These are phyloP conservation scores for Crocodylus rhombifer DNA, from an alignment of 2,797 vertebrate species.

Conservation along the genomic window DNA sequence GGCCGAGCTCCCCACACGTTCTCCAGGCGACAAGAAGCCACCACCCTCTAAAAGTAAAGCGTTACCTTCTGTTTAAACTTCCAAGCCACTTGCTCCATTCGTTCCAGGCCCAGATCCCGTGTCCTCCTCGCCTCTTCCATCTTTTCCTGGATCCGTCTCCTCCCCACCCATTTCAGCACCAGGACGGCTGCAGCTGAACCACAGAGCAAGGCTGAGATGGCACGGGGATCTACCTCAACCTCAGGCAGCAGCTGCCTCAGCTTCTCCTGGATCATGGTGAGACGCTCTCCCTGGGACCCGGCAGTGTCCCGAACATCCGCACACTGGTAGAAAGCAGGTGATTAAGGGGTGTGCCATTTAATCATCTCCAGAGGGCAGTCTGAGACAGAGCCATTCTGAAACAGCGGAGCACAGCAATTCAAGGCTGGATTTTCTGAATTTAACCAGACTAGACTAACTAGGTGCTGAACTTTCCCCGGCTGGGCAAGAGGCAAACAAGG, in stretches of 20 bases:
- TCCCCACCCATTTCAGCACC: conserved; percentile 30
- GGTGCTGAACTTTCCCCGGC: not conserved
- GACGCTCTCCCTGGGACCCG: not conserved
- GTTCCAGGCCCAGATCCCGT: conserved; percentile 14
- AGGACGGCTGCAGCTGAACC: not conserved
- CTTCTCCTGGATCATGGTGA: not conserved
- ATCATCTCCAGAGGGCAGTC: not conserved
- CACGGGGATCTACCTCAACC: not conserved
- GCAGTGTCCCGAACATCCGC: not conserved
- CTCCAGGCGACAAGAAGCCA: not conserved
- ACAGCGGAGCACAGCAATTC: not conserved
- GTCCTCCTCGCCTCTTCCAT: conserved; percentile 27
- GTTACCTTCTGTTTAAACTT: conserved; percentile 57
- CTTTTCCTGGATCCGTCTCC: conserved; percentile 41
- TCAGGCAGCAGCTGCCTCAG: conserved; percentile 32
- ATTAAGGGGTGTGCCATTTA: rapidly evolving
- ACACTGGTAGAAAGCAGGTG: not conserved
- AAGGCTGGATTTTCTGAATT: not conserved
- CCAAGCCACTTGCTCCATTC: conserved; percentile 12
- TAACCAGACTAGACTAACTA: not conserved
- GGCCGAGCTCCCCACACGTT: not conserved
- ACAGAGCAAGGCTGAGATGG: conserved; percentile 11
- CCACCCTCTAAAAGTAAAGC: not conserved
- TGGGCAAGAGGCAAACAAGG: not conserved
- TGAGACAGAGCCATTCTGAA: not conserved